phyloP scores from a whole-genome alignment of 92 coral and sea anemone genomes.

The Blastomussa wellsi region DNA sequence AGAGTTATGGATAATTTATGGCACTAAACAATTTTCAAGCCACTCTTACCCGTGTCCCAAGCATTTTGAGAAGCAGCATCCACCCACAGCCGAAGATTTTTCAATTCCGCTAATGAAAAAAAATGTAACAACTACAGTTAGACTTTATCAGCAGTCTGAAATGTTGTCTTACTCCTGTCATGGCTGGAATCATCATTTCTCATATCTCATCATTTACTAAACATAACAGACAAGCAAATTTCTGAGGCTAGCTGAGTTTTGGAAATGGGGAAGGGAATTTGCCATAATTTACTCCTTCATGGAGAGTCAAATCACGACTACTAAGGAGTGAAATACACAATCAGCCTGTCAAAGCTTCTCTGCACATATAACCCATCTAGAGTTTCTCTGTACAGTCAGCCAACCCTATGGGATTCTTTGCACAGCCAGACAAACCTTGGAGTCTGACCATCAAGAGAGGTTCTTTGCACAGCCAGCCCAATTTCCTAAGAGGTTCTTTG shows the following conservation, averaged over 20 bases:
- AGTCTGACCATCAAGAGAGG: too few species aligned
- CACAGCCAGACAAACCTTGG: background rate
- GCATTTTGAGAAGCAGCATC: slow-evolving; percentile 90
- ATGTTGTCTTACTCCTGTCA: background rate
- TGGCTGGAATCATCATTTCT: background rate
- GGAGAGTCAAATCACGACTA: background rate
- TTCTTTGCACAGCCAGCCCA: too few species aligned
- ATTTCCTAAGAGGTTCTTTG: background rate
- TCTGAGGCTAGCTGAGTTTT: background rate
- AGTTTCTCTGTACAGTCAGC: background rate
- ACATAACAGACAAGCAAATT: too few species aligned
- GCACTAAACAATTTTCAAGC: too few species aligned
- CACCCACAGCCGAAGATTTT: slow-evolving; percentile 66
- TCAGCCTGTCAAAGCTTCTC: background rate
- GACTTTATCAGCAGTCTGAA: background rate
- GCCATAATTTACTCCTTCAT: background rate
- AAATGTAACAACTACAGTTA: background rate
- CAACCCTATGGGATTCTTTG: too few species aligned
- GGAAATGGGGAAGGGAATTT: background rate
- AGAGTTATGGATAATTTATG: too few species aligned
- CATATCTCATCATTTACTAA: background rate
- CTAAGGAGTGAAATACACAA: background rate
- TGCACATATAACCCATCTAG: background rate
- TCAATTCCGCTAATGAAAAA: slow-evolving; percentile 48
- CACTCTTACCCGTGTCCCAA: slow-evolving; percentile 81